A percentile compares a stretch with the other conserved stretches of the same genome.
These are phyloP conservation scores for Thecophora atra DNA, from an alignment of 2,888 invertebrate species.

Conservation along the genomic window DNA sequence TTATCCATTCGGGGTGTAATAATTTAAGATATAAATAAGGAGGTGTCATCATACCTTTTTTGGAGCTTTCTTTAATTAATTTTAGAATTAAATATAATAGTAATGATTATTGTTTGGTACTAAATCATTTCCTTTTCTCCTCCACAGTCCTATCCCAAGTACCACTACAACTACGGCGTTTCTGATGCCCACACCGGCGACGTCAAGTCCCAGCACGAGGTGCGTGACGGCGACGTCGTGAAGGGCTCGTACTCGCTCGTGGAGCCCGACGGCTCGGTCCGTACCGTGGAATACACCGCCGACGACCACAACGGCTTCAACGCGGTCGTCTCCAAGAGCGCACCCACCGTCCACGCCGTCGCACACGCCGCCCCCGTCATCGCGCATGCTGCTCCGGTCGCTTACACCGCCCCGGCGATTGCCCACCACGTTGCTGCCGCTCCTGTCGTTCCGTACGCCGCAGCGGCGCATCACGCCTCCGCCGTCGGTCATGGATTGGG, in stretches of 20 bases:
- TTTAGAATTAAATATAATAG: too few species aligned
- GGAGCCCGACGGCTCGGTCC: constrained; percentile 66
- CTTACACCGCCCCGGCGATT: constrained; percentile 49
- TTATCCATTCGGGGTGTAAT: not conserved
- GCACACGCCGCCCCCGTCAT: constrained; percentile 54
- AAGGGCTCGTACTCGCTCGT: constrained; percentile 67
- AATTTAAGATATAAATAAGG: too few species aligned
- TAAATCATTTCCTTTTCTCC: not conserved
- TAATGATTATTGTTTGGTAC: too few species aligned
- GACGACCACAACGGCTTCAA: constrained; percentile 67
- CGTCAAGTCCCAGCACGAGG: constrained; percentile 66
- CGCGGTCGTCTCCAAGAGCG: constrained; percentile 66
- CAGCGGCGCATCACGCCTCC: constrained; percentile 58
- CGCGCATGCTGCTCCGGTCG: constrained; percentile 46
- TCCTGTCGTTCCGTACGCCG: constrained; percentile 56
- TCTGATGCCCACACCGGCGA: constrained; percentile 65
- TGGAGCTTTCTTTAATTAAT: too few species aligned
- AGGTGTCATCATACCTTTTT: too few species aligned
- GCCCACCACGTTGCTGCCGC: constrained; percentile 60
- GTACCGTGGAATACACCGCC: constrained; percentile 66
- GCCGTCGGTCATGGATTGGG: constrained; percentile 57
- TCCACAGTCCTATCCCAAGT: constrained; percentile 63
- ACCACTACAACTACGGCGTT: constrained; percentile 66
- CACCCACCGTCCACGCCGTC: constrained; percentile 59
- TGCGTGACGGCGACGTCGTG: constrained; percentile 66